Evolutionary conservation across 2,797 vertebrate genomes (phyloP).

Genomic region (Buceros bicornis): DNA sequence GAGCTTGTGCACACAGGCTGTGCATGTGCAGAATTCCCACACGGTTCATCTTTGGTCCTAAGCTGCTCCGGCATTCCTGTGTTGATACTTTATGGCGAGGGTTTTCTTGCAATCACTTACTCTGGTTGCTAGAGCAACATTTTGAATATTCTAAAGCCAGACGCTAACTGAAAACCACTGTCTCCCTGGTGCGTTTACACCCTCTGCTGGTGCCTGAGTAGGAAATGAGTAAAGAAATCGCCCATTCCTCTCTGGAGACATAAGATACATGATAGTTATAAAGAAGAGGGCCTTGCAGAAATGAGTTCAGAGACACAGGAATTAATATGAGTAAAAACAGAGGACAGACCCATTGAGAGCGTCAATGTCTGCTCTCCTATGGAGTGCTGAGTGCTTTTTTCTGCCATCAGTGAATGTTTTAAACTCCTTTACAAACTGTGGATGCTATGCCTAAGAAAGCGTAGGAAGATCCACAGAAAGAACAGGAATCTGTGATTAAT

Average conservation of each 20-base stretch:
- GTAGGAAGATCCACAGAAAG: not conserved
- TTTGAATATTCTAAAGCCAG: not conserved
- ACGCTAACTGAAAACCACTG: not conserved
- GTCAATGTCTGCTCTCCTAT: not conserved
- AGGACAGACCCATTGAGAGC: not conserved
- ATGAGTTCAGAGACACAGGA: not conserved
- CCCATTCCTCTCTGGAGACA: not conserved
- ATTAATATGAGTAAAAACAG: not conserved
- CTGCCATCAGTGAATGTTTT: not conserved
- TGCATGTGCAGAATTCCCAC: not conserved
- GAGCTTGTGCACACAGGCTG: not conserved
- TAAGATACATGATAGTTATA: not conserved
- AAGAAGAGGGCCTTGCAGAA: not conserved
- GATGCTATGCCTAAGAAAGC: not conserved
- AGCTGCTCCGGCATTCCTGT: not conserved
- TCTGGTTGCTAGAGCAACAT: not conserved
- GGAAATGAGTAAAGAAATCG: not conserved
- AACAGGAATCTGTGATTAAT: not conserved
- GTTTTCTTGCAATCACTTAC: not conserved
- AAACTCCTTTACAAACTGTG: not conserved
- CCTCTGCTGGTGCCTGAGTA: not conserved
- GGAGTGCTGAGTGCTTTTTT: not conserved
- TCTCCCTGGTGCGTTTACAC: not conserved
- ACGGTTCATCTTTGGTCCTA: rapidly evolving
- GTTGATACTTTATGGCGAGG: rapidly evolving